phyloP scores from a whole-genome alignment of 2,113 vertebrate species.

The Muntiacus reevesi region DNA sequence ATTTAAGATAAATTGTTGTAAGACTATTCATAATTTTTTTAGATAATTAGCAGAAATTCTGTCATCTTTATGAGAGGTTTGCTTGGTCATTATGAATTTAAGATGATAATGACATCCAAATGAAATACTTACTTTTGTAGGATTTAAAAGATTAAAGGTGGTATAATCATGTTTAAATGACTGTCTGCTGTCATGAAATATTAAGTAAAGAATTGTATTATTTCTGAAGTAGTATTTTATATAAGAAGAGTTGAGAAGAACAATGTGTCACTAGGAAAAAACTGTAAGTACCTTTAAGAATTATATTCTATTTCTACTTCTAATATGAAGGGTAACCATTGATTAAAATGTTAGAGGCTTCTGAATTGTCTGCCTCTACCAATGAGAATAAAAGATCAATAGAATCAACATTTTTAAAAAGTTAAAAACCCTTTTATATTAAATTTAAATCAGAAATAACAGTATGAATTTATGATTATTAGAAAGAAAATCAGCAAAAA shows the following conservation, averaged over 20 bases:
- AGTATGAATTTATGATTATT: not conserved
- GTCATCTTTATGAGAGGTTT: constrained; percentile 44
- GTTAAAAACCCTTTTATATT: not conserved
- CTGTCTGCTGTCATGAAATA: constrained; percentile 44
- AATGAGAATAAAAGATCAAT: not conserved
- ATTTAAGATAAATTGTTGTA: constrained; percentile 56
- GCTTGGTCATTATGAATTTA: constrained; percentile 26
- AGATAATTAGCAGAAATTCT: constrained; percentile 54
- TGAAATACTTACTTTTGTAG: constrained; percentile 57
- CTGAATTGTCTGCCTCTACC: not conserved
- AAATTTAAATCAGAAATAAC: not conserved
- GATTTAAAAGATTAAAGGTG: constrained; percentile 64
- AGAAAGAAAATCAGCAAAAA: not conserved
- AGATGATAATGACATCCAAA: constrained; percentile 40
- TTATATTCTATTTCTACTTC: constrained; percentile 25
- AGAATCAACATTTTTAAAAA: not conserved
- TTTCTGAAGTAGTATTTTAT: constrained; percentile 9
- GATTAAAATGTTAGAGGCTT: not conserved
- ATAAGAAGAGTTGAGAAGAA: not conserved
- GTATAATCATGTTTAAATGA: constrained; percentile 42
- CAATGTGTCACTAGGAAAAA: not conserved
- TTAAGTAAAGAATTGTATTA: constrained; percentile 25
- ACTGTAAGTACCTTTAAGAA: not conserved
- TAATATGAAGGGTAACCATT: not conserved
- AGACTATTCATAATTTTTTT: constrained; percentile 46